Evolutionary conservation across 1,140 invertebrate genomes (phyloP).

Genomic region (Halictus rubicundus): DNA sequence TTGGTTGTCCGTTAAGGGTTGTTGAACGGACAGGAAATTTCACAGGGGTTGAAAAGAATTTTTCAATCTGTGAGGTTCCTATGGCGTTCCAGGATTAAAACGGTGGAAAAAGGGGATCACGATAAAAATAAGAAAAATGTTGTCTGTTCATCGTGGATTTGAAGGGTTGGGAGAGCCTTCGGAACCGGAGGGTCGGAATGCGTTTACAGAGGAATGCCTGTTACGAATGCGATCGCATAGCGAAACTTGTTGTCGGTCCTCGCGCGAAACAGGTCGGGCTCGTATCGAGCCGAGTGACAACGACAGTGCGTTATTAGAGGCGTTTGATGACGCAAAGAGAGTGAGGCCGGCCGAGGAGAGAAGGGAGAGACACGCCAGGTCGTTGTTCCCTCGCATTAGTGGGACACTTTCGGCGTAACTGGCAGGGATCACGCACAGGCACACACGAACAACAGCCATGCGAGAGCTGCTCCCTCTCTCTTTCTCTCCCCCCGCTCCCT

Average conservation of each 20-base stretch:
- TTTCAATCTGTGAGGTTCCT: no score
- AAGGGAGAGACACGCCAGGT: constrained; percentile 61
- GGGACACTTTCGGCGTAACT: constrained; percentile 72
- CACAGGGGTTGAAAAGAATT: no score
- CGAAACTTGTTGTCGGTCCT: constrained; percentile 56
- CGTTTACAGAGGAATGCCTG: constrained; percentile 22
- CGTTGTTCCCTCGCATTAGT: constrained; percentile 69
- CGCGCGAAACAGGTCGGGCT: constrained; percentile 59
- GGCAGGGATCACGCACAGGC: constrained; percentile 57
- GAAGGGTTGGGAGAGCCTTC: neutral
- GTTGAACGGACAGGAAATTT: no score
- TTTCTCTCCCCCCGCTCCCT: neutral
- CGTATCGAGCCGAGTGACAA: constrained; percentile 59
- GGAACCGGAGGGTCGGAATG: constrained; percentile 1
- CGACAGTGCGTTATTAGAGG: constrained; percentile 62
- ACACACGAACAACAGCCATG: constrained; percentile 7
- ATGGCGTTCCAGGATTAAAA: no score
- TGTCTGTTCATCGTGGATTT: no score
- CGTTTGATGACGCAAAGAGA: constrained; percentile 64
- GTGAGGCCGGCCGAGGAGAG: constrained; percentile 43
- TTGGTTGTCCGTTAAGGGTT: no score
- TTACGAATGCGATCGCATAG: constrained; percentile 54
- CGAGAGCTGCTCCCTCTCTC: neutral
- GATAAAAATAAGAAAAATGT: no score
- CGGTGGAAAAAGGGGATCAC: no score